Conservation (phyloP, 2,113 vertebrate genomes). For the Pseudorectes ferrugineus region DNA sequence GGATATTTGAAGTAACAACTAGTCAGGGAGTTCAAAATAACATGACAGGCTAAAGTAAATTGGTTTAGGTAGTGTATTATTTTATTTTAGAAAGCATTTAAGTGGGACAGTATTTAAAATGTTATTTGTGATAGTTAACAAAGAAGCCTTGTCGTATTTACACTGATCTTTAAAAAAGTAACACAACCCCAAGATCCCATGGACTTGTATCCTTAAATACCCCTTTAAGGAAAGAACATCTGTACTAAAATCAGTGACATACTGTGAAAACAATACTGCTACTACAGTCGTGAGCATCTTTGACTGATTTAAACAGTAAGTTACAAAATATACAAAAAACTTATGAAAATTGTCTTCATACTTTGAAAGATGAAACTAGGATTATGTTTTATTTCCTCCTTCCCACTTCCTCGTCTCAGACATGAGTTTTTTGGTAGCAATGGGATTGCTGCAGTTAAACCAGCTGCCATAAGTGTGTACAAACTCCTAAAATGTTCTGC, state of each 20-base stretch:
- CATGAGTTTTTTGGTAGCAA: not conserved
- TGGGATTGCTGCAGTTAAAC: not conserved
- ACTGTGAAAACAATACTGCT: not conserved
- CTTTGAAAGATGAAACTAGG: not conserved
- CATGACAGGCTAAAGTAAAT: not conserved
- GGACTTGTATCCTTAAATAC: not conserved
- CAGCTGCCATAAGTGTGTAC: not conserved
- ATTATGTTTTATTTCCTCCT: not conserved
- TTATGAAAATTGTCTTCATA: not conserved
- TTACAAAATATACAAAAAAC: not conserved
- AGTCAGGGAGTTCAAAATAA: not conserved
- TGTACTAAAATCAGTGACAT: not conserved
- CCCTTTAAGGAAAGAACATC: not conserved
- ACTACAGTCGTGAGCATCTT: not conserved
- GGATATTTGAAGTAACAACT: not conserved
- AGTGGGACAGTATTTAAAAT: not conserved
- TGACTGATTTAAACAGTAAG: not conserved
- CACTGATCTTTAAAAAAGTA: not conserved
- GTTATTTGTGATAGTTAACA: not conserved
- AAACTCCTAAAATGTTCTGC: not conserved
- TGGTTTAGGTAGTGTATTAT: not conserved
- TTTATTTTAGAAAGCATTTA: not conserved
- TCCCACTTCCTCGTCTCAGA: not conserved
- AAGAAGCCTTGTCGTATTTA: not conserved
- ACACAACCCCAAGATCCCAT: not conserved